Evolutionary conservation across 2,888 invertebrate species (phyloP), one percentile per base, ranked within the genome.

Genomic region (Andrena hattorfiana): DNA sequence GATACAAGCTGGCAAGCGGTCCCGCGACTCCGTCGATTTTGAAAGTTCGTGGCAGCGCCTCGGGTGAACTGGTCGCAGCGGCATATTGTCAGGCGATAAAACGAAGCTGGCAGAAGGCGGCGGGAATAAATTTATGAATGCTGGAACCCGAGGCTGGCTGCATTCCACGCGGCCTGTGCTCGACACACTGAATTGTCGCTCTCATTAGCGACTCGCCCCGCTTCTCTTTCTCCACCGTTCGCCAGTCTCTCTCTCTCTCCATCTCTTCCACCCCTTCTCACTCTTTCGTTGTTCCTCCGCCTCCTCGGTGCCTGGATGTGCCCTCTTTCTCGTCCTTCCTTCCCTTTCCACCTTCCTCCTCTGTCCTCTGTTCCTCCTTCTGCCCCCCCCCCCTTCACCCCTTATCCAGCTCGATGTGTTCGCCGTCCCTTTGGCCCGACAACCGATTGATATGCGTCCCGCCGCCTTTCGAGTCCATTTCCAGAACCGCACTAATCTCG

Each of bases 151-250:
- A 86, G 89, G 88, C 89, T 90, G 92, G 90, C 90, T 91, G 92
- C 92, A 92, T 92, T 91, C 92, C 92, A 90, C 87, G 87, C 87
- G 85, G 90, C 88, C 90, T 90, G 92, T 90, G 91, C 92, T 88
- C 91, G 92, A 92, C 92, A 92, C 90, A 89, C 90, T 92, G 92
- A 92, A 92, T 92, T 91, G 92, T 92, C 91, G 92, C 91, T 91
- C 92, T 92, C 93, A 93, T 92, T 93, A 93, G 91, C 92, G 91
- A 89, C 88, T 88, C 86, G 85, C 84, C 83, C 86, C 77, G 75
- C 71, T 86, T 78, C 82, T 86, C 87, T 84, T 79, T 84, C 85
- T 77, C 77, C 66, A 62, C 79, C 66, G 76, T 73, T 66, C 72
- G 32, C 16, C 71, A 20, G 51, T 62, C 48, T 80, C 69, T 42